A percentile compares a stretch with the other conserved stretches of the same genome.
Conservation (phyloP, 2,888 invertebrate genomes). For the Stenodera caucasica region DNA sequence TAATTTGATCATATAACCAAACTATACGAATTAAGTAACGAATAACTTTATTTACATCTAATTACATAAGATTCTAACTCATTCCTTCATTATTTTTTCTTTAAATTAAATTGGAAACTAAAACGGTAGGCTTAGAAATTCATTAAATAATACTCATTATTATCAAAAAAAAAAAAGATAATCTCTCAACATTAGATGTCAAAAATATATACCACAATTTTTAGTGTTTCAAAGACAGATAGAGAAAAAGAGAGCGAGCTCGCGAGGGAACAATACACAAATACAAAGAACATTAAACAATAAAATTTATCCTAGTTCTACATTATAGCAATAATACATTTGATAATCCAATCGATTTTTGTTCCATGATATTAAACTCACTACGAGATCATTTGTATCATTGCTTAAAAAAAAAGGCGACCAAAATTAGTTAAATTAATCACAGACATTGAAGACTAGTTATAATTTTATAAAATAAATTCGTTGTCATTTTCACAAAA, state of each 20-base stretch:
- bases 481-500: constrained; percentile 19
- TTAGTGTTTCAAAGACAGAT: too few species aligned
- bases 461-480: constrained; percentile 16
- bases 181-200: too few species aligned
- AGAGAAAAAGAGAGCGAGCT: neutral
- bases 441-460: constrained; percentile 24
- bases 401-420: constrained; percentile 6
- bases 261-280: neutral
- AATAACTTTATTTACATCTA: constrained; percentile 38
- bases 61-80: constrained; percentile 21
- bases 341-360: neutral
- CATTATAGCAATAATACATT: constrained; percentile 12
- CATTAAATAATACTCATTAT: neutral
- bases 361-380: too few species aligned
- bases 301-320: constrained; percentile 3
- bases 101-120: neutral
- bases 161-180: neutral
- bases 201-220: too few species aligned
- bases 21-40: constrained; percentile 15
- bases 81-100: constrained; percentile 6
- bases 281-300: constrained; percentile 13
- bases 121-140: too few species aligned
- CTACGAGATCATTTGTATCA: too few species aligned
- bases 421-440: constrained; percentile 12
- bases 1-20: neutral